Evolutionary conservation across 2,888 invertebrate genomes (phyloP), one percentile per base, ranked within the genome.

Genomic region (Raillietiella orientalis): DNA sequence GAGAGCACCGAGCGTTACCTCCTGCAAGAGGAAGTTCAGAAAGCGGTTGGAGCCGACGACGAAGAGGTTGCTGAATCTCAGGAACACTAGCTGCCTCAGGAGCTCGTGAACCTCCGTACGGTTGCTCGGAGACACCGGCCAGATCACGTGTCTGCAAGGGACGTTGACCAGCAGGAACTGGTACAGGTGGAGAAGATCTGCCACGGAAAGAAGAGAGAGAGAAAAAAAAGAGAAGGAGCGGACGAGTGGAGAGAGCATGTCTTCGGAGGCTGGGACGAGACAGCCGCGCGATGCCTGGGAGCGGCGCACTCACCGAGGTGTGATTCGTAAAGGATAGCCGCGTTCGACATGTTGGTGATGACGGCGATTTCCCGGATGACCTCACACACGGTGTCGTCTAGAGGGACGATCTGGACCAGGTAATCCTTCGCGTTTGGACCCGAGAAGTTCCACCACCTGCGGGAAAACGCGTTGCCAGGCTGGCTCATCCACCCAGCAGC

Each of bases 291-390:
- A n/a, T n/a, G n/a, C n/a, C n/a, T n/a, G n/a, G n/a, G n/a, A n/a
- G n/a, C n/a, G n/a, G n/a, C n/a, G n/a, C n/a, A n/a, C n/a, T n/a
- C 79, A 75, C 70, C 82, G 74, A 8, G 74, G 69, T 70, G 49
- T 5, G 29, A 27, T 39, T 90, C 84, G 42, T 72, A 84, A 23
- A 90, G 55, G 25, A 90, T 71, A 4, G 75, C 84, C 9, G 79
- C 77, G 41, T 77, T 79, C 4, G 72, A 71, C 28, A 84, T 71
- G 40, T 79, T 75, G 47, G 77, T 66, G 33, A 62, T 58, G 1
- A 59, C 53, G 3, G 75, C 70, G 35, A 84, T 61, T 23, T 71
- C 66, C 28, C 74, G 53, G 2, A 87, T 59, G 2, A 69, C 62
- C 44, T 74, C 70, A 0, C 77, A 69, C 32, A 79, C 60, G 16